Evolutionary conservation across 2,888 invertebrate species (phyloP).

Genomic region (Tetanocera ferruginea): DNA sequence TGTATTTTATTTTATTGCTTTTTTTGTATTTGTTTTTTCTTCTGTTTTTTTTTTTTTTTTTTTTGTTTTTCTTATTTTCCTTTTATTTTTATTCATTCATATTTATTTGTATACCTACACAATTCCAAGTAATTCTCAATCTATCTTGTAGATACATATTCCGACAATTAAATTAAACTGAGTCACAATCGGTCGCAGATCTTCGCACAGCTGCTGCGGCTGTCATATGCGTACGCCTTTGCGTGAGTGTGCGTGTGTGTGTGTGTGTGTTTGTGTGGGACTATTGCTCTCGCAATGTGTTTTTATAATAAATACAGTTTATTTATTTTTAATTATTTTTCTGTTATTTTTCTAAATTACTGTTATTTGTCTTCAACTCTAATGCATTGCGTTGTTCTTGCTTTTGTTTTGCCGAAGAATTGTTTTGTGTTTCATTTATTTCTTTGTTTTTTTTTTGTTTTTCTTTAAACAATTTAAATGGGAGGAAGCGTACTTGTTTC

Average conservation of each 20-base stretch:
- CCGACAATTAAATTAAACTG: constrained; percentile 29
- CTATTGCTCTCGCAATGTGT: constrained; percentile 32
- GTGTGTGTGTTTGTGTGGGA: constrained; percentile 50
- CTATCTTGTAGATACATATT: constrained; percentile 16
- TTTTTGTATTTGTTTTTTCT: not conserved
- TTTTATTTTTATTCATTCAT: constrained; percentile 11
- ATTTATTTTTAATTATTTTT: constrained; percentile 25
- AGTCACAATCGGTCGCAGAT: constrained; percentile 8
- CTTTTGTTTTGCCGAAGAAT: too few relatives aligned
- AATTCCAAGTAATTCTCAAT: not conserved
- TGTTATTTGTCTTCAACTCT: not conserved
- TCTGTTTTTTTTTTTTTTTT: not conserved
- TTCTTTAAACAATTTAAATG: too few relatives aligned
- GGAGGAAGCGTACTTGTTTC: too few relatives aligned
- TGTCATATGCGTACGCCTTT: not conserved
- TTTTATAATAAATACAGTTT: constrained; percentile 7
- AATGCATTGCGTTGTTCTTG: not conserved
- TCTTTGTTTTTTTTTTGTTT: too few relatives aligned
- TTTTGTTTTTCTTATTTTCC: not conserved
- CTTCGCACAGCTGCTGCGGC: not conserved
- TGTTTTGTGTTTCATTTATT: too few relatives aligned
- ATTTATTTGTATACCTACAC: constrained; percentile 11
- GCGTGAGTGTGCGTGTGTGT: constrained; percentile 28
- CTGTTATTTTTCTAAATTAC: not conserved
- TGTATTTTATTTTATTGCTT: not conserved